Conservation (phyloP, 2,797 vertebrate genomes). For the Petrocephalus schoutedeni region DNA sequence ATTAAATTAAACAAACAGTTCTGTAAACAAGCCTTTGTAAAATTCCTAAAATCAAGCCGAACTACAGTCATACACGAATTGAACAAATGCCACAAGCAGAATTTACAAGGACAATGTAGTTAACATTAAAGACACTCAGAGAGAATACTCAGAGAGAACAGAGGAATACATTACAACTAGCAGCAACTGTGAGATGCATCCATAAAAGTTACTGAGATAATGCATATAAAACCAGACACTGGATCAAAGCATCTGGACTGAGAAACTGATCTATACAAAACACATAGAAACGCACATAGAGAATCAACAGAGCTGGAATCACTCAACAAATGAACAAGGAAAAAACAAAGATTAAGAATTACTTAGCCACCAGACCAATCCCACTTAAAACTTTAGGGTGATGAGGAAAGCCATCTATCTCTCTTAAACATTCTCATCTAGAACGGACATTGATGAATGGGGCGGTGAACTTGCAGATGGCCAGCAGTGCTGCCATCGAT, state of each 20-base stretch:
- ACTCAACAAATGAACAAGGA: not conserved
- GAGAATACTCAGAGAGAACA: no score
- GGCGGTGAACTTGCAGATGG: constrained; percentile 57
- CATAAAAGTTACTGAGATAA: not conserved
- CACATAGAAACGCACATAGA: not conserved
- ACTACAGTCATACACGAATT: not conserved
- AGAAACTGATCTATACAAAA: not conserved
- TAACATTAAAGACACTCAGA: not conserved
- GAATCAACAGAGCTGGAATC: not conserved
- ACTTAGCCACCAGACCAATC: constrained; percentile 33
- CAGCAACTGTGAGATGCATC: not conserved
- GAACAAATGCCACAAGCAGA: not conserved
- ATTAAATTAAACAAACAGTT: not conserved
- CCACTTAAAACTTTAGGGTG: constrained; percentile 38
- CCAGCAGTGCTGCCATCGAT: constrained; percentile 18
- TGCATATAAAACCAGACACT: not conserved
- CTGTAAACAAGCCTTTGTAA: not conserved
- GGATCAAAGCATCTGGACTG: constrained; percentile 4
- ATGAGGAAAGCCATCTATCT: constrained; percentile 49
- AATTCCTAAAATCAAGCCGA: not conserved
- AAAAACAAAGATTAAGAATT: constrained; percentile 5
- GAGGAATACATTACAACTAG: not conserved
- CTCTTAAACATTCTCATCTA: constrained; percentile 48
- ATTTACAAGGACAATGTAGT: not conserved
- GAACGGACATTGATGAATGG: constrained; percentile 53